Conservation (phyloP, 2,888 invertebrate species). For the Scelioninae gen. 1 region DNA sequence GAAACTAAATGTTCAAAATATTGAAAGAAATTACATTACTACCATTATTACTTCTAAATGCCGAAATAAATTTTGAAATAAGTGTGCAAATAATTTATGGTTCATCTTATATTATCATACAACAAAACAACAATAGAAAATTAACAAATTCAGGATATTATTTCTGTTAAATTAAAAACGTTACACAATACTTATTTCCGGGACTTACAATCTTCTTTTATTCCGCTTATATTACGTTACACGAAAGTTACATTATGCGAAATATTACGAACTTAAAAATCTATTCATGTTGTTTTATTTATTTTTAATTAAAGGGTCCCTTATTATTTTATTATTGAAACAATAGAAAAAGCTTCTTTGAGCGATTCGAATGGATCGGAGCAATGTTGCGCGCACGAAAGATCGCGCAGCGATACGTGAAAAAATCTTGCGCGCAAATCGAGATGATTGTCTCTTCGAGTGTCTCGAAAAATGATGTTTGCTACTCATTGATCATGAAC, state of each 20-base stretch:
- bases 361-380: slow-evolving; percentile 65
- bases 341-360: slow-evolving; percentile 68
- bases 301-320: slow-evolving; percentile 63
- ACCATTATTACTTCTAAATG: no score
- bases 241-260: slow-evolving; percentile 69
- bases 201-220: slow-evolving; percentile 70
- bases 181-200: slow-evolving; percentile 19
- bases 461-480: slow-evolving; percentile 16
- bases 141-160: neutral
- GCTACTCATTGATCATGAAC: slow-evolving; percentile 4
- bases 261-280: slow-evolving; percentile 65
- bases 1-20: no score
- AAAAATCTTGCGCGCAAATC: slow-evolving; percentile 60
- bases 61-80: no score
- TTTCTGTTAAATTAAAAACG: neutral
- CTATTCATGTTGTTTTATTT: slow-evolving; percentile 57
- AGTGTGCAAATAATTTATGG: no score
- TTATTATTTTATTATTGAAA: slow-evolving; percentile 68
- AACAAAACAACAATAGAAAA: neutral
- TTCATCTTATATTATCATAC: no score
- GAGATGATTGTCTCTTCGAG: slow-evolving; percentile 51
- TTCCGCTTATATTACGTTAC: slow-evolving; percentile 69
- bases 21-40: no score
- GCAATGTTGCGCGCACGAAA: slow-evolving; percentile 27
- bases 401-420: slow-evolving; percentile 24